Evolutionary conservation across 1,140 invertebrate species (phyloP), one percentile per base, ranked within the genome.

Genomic region (Drosophila varians): DNA sequence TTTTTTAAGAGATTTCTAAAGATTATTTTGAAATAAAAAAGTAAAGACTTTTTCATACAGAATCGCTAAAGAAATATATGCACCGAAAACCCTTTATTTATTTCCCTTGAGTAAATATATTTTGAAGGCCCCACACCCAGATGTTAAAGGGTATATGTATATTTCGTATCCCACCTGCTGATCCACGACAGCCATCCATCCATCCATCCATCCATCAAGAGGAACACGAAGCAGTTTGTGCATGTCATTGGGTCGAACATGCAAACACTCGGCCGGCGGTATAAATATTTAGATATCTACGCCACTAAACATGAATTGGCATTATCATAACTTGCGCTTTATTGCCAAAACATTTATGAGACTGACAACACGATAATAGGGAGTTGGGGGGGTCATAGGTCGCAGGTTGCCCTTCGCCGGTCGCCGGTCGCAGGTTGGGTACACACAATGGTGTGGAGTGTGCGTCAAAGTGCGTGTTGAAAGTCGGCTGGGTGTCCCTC

Each of bases 311-410:
- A 78, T 84, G 80, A 84, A 79, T 79, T 71, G 70, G 80, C 82
- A 86, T 86, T 87, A 87, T 86, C 76, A 86, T 87, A 87, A 87
- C 68, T 80, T 64, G 80, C 62, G 61, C 76, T 86, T 86, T 86
- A 87, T 80, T 86, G 80, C 72, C 76, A 86, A 86, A 87, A 86
- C 82, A 87, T 86, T 84, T 84, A 84, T 86, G 72, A 86, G 75
- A 47, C 38, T 42, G 45, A 61, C 54, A 70, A 58, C 46, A 64
- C 38, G 38, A 19, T 19, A 4, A 19, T 4, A 0, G 3, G 14
- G 8, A 9, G 8, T 6, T 1, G 19, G 12, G 19, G 12, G 11
- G 21, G 14, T 19, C 11, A 11, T n/a, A 38, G 47, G 31, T 2
- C 6, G 8, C 11, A 1, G 53, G 12, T 0, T 25, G 23, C n/a